These are phyloP conservation scores for Pseudotriccus pelzelni DNA, from an alignment of 2,797 vertebrate species.

Conservation along the genomic window DNA sequence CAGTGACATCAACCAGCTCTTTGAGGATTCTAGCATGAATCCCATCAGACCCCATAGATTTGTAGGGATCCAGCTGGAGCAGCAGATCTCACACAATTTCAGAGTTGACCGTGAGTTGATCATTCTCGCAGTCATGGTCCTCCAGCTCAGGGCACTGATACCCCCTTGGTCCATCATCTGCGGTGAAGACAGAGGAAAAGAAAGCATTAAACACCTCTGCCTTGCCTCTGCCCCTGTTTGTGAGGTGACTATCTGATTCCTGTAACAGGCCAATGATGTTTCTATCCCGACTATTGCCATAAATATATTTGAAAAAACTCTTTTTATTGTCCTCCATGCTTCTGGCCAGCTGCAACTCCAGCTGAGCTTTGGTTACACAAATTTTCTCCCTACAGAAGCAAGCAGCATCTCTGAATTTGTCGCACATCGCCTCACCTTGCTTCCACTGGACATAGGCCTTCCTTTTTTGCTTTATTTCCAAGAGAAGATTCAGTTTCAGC, in stretches of 20 bases:
- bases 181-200: neutral
- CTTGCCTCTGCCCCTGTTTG: neutral
- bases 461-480: neutral
- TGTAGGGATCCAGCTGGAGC: neutral
- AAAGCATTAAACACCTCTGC: neutral
- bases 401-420: neutral
- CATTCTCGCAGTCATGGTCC: neutral
- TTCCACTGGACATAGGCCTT: neutral
- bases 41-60: neutral
- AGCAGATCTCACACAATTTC: neutral
- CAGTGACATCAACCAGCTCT: neutral
- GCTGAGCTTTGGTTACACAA: no score
- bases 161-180: neutral
- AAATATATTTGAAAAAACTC: neutral
- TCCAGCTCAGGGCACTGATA: neutral
- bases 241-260: neutral
- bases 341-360: neutral
- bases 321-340: neutral
- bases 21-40: neutral
- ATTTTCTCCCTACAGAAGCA: neutral
- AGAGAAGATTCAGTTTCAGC: neutral
- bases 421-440: neutral
- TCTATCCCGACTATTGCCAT: neutral
- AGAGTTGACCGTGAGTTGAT: neutral
- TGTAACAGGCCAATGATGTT: neutral